These are phyloP conservation scores for Nycticorax nycticorax DNA, from an alignment of 2,113 vertebrate species.

Conservation along the genomic window DNA sequence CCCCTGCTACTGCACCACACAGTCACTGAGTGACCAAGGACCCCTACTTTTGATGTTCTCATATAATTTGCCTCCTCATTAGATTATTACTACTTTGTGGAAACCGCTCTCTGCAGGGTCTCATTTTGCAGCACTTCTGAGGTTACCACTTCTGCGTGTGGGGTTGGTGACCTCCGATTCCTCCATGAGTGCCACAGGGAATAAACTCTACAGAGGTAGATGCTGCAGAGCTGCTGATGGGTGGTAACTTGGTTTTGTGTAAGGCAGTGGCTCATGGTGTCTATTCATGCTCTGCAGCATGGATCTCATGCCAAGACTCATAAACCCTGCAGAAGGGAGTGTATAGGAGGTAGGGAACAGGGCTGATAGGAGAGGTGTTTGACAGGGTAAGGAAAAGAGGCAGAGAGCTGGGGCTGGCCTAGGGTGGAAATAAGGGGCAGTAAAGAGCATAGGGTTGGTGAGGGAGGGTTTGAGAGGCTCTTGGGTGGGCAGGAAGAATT, in stretches of 20 bases:
- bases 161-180: neutral
- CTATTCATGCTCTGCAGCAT: neutral
- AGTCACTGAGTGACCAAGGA: neutral
- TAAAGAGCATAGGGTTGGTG: neutral
- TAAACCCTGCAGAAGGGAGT: neutral
- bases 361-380: neutral
- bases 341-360: neutral
- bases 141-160: neutral
- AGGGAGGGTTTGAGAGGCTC: neutral
- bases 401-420: neutral
- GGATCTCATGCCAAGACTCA: neutral
- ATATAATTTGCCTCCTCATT: neutral
- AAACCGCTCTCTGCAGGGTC: neutral
- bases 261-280: neutral
- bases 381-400: neutral
- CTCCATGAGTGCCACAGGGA: accelerated
- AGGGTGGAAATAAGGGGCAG: neutral
- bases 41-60: neutral
- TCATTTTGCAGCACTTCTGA: neutral
- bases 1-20: neutral
- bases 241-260: neutral
- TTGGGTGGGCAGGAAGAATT: neutral
- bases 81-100: neutral
- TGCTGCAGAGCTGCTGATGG: neutral
- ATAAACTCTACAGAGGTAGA: neutral